Conservation (phyloP, 2,797 vertebrate species). For the Sciurus vulgaris region DNA sequence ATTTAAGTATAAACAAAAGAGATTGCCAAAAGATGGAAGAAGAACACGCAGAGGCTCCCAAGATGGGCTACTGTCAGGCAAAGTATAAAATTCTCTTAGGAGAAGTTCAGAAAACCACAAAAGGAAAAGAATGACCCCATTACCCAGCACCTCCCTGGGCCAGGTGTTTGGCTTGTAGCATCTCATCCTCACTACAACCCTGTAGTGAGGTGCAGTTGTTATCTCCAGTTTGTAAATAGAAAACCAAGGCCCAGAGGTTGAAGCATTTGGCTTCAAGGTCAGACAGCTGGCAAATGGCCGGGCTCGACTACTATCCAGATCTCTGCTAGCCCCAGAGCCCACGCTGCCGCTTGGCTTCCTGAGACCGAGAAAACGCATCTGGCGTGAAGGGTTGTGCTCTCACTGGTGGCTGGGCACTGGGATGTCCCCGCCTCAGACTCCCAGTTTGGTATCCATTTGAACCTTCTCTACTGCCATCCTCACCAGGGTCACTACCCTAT, state of each 20-base stretch:
- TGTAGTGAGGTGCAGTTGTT: background rate
- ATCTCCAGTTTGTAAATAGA: slow-evolving; percentile 15
- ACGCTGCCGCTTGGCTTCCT: fast-evolving
- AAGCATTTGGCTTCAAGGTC: slow-evolving; percentile 17
- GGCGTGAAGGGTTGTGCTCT: fast-evolving
- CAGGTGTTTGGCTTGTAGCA: background rate
- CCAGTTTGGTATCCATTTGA: background rate
- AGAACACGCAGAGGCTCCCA: background rate
- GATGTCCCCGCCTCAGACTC: too few relatives aligned
- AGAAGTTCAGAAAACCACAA: background rate
- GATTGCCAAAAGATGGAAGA: background rate
- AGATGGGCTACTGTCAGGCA: background rate
- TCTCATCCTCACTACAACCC: background rate
- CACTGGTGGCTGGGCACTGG: background rate
- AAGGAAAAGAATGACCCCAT: background rate
- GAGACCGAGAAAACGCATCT: fast-evolving
- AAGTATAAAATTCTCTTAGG: background rate
- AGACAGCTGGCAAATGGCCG: background rate
- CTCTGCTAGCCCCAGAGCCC: background rate
- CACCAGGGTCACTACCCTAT: background rate
- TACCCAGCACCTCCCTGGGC: background rate
- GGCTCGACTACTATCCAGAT: background rate
- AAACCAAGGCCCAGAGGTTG: background rate
- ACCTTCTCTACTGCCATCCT: background rate
- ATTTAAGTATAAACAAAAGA: background rate